Base-by-base conservation (phyloP, 2,797 vertebrate species). In the Leucoraja ocellata region DNA sequence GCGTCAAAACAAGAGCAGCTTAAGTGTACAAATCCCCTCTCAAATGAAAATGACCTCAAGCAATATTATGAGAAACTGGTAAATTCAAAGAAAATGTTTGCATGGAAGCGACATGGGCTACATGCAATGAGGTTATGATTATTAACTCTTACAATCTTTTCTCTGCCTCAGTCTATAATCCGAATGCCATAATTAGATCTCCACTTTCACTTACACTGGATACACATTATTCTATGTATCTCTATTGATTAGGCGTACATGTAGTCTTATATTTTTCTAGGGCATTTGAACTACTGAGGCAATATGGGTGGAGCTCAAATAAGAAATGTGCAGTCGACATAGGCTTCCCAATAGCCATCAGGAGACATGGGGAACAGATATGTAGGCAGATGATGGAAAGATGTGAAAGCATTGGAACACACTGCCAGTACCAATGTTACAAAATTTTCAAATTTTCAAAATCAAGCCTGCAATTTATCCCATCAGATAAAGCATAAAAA, bases 81-180 rank as follows among this genome's bases (percentile, higher is more conserved):
- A 65, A 86, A 86, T 86, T n/a, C 28, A 6, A 65, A 28, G 58
- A 86, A 86, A 86, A 86, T 63, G 13, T 86, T 86, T 86, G 58
- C n/a, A 86, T 14, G 63, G 58, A 32, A 86, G 83, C n/a, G 13
- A 86, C 28, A 63, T 25, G 32, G 11, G 32, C 83, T 61, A 32
- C 83, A 65, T 86, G 28, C 58, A 63, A 61, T 63, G 28, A 86
- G 83, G 63, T 86, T 86, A 65, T 86, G 61, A n/a, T 86, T 16
- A 63, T 86, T 86, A 63, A 16, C 58, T 63, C 58, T 6, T 86
- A 5, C 25, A 63, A 61, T 86, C 83, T 86, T 58, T 86, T 61
- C 63, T 61, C 61, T 86, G 61, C 58, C 63, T 86, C 63, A 86
- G 6, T 32, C 83, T n/a, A 32, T 86, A 86, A 63, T 86, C 58